Base-by-base conservation (phyloP, 2,888 invertebrate genomes). In the Pristionchus maxplancki region DNA sequence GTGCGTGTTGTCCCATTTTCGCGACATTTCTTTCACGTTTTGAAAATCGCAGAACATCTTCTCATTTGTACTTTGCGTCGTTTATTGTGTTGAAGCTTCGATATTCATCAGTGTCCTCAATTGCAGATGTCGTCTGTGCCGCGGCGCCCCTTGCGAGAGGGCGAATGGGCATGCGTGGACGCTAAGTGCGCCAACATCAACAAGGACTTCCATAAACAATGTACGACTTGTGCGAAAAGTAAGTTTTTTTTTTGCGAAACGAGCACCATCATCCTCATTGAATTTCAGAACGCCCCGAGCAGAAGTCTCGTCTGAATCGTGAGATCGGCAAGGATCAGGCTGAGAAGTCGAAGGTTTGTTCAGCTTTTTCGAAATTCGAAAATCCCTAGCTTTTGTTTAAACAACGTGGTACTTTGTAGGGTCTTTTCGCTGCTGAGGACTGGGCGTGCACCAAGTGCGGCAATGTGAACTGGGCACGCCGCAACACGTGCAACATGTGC, bases 361-460 rank as follows among this genome's bases (percentile, higher is more conserved):
- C 37, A 34, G 37, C 50, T 83, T 20, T n/a, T 31, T 53, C 28
- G 17, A 53, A 53, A 15, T 48, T 53, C 24, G 81, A 48, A 11
- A 78, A 31, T 28, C 44, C 28, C 13, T 34, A 9, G 24, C 4
- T 17, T 78, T 44, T 48, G 48, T 20, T 5, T 31, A 28, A 40
- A 28, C 48, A 48, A 5, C 3, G 28, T 8, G 28, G 28, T 31
- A 31, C 24, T 28, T 87, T 71, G 37, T 20, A 87, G 88, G 98
- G 98, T n/a, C 96, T 98, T 89, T 97, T 97, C 95, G 97, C 98
- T 95, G 99, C 99, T 62, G 99, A 99, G 95, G 99, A 99, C 95
- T 99, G 99, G 99, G 98, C 98, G 95, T 99, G 99, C 95, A 97
- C 97, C 95, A 98, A 98, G 96, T 96, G 99, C 96, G 98, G 98